A percentile compares a stretch with the other conserved stretches of the same genome.
These are phyloP conservation scores for Aramus guarauna DNA, from an alignment of 2,113 vertebrate species.

Conservation along the genomic window DNA sequence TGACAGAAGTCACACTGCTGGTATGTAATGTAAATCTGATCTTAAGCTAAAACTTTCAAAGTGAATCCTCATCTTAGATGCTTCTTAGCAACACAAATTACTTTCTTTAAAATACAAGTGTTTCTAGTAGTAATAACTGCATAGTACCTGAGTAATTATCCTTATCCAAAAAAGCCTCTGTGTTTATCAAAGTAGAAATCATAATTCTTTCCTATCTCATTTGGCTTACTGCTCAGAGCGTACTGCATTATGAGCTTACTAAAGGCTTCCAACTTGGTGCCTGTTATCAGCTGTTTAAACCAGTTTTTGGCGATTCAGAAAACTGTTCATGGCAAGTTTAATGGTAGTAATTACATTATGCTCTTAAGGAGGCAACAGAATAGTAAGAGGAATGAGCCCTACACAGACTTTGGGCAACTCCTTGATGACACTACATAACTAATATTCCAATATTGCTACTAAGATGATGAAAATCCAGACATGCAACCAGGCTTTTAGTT, in stretches of 20 bases:
- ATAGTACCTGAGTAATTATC: background rate
- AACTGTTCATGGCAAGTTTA: background rate
- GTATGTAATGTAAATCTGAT: background rate
- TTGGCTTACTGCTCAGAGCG: background rate
- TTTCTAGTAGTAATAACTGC: background rate
- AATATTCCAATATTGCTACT: conserved; percentile 4
- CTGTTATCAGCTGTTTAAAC: background rate
- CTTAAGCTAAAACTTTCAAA: background rate
- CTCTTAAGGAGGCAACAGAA: background rate
- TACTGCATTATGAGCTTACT: background rate
- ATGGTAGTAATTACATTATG: background rate
- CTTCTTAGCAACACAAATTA: conserved; percentile 1
- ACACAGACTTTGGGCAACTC: conserved; percentile 11
- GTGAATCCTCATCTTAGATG: background rate
- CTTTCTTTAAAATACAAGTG: background rate
- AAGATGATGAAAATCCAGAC: conserved; percentile 19
- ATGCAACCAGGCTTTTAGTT: background rate
- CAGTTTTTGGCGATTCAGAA: background rate
- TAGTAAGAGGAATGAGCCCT: background rate
- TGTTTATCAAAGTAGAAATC: background rate
- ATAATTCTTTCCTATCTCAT: background rate
- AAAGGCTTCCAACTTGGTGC: background rate
- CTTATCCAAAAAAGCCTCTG: background rate
- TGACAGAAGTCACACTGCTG: background rate
- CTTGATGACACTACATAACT: background rate